phyloP scores from a whole-genome alignment of 1,140 invertebrate species.

The Berghia stephanieae region DNA sequence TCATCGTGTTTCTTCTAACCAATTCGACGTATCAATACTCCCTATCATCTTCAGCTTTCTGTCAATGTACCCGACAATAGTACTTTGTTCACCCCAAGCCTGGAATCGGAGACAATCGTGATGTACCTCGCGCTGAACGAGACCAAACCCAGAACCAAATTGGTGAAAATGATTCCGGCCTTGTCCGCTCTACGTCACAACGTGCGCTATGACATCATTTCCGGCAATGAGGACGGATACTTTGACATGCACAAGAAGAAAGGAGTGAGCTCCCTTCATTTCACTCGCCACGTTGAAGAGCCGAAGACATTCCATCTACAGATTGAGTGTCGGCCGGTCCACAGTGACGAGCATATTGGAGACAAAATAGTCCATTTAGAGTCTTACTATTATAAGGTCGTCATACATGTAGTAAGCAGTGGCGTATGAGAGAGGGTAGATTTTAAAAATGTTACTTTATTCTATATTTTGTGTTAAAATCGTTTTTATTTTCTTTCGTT shows the following conservation, averaged over 20 bases:
- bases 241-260: slow-evolving; percentile 76
- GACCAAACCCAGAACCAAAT: slow-evolving; percentile 46
- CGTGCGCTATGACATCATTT: slow-evolving; percentile 74
- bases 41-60: too few species aligned
- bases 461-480: neutral
- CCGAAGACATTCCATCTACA: slow-evolving; percentile 44
- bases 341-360: slow-evolving; percentile 41
- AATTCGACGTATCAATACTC: too few species aligned
- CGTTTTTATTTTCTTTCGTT: neutral
- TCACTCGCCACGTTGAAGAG: slow-evolving; percentile 46
- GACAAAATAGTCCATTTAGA: slow-evolving; percentile 47
- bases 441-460: neutral
- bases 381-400: slow-evolving; percentile 45
- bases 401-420: slow-evolving; percentile 46
- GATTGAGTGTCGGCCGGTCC: slow-evolving; percentile 48
- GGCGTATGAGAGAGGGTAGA: neutral
- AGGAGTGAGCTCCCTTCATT: slow-evolving; percentile 68
- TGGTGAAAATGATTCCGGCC: slow-evolving; percentile 57
- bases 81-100: too few species aligned
- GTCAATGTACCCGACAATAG: too few species aligned
- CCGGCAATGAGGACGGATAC: slow-evolving; percentile 74
- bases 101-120: slow-evolving; percentile 33
- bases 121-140: slow-evolving; percentile 48
- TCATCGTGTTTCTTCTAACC: too few species aligned
- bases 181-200: slow-evolving; percentile 67